phyloP scores from a whole-genome alignment of 2,888 invertebrate genomes.

The Nysson spinosus region DNA sequence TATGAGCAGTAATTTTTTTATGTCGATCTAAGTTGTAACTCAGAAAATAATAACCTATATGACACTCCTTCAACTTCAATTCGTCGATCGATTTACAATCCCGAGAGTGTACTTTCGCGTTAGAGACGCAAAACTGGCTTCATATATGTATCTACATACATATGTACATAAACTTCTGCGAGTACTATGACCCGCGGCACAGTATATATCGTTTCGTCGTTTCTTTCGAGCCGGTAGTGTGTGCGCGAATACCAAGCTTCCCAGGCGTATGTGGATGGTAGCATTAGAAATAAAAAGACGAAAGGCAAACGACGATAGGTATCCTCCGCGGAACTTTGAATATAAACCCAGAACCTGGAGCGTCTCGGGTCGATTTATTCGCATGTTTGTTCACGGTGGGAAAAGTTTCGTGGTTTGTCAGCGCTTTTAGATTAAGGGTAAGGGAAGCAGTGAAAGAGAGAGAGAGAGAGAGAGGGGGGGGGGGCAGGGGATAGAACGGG shows the following conservation, averaged over 20 bases:
- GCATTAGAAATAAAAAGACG: conserved; percentile 53
- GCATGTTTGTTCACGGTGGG: conserved; percentile 75
- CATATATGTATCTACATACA: neutral
- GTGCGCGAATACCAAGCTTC: neutral
- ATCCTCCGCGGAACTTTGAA: conserved; percentile 72
- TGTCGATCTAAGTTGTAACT: too few relatives aligned
- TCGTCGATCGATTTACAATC: conserved; percentile 2
- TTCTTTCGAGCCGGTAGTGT: conserved; percentile 3
- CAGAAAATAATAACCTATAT: neutral
- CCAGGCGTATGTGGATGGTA: conserved; percentile 2
- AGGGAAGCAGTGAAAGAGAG: conserved; percentile 14
- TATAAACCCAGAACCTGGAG: conserved; percentile 70
- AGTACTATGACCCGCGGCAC: conserved; percentile 14
- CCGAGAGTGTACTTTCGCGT: conserved; percentile 1
- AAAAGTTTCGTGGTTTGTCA: conserved; percentile 77
- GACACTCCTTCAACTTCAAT: conserved; percentile 11
- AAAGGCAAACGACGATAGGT: conserved; percentile 53
- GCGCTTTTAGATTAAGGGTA: conserved; percentile 75
- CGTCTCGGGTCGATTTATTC: conserved; percentile 75
- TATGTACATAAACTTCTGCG: conserved; percentile 20
- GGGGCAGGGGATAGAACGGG: conserved; percentile 9
- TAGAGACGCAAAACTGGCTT: conserved; percentile 1
- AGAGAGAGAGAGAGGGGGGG: conserved; percentile 30
- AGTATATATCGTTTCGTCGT: conserved; percentile 17
- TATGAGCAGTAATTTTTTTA: too few relatives aligned